Evolutionary conservation across 2,797 vertebrate species (phyloP), one percentile per base, ranked within the genome.

Genomic region (Chelon auratus): DNA sequence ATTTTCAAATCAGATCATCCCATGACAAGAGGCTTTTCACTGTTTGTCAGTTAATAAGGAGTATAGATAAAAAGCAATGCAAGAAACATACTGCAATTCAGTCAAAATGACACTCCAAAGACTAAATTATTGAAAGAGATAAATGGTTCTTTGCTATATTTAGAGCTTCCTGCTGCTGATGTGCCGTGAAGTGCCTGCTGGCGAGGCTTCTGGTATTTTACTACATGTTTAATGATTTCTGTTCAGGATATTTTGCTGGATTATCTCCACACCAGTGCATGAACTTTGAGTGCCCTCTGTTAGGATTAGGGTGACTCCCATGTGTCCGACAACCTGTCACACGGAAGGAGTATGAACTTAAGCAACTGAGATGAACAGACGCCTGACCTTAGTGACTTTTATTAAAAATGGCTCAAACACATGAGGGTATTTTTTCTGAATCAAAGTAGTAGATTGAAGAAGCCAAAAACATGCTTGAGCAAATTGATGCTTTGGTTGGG

Each of bases 241-340:
- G 17, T 60, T 53, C 20, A 4, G 36, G 43, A 45, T 36, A 39
- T 72, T 60, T 54, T 37, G n/a, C 20, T 3, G 17, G 69, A 36
- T 72, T 8, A 30, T 62, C 42, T 59, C 26, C 51, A 73, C 72
- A 75, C 53, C 33, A 53, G 26, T 4, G 61, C 55, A n/a, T 59
- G 61, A 77, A 68, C 79, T 69, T 52, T 0, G 15, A 3, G n/a
- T 74, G 77, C 79, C 64, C 76, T 62, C 39, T 55, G 42, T 68
- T 26, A 4, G 75, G 80, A 83, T 85, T 72, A 62, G 13, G 9
- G 14, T 37, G 54, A 65, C 33, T n/a, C 7, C 57, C 3, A 9
- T 63, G 50, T 77, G 76, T 75, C 45, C 43, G 77, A 73, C 58
- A 43, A 53, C 50, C 62, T 77, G 68, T 55, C 48, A 53, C 57